Evolutionary conservation across 2,113 vertebrate species (phyloP), one percentile per base, ranked within the genome.

Genomic region (Chascanopsetta lugubris): DNA sequence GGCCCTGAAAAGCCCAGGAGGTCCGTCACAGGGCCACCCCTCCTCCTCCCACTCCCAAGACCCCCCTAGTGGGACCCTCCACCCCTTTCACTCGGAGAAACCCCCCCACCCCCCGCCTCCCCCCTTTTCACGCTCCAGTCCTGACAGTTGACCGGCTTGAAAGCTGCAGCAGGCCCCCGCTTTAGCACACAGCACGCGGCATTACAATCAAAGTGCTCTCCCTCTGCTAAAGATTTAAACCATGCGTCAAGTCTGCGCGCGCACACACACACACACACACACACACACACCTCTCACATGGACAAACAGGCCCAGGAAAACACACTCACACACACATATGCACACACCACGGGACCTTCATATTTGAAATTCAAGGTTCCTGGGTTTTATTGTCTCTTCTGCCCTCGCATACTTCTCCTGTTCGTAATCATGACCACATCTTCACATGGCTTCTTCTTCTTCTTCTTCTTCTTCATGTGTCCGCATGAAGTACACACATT

Each of bases 91-190:
- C 79, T 85, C 61, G 17, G 78, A 83, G 83, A 70, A n/a, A n/a
- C n/a, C n/a, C n/a, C n/a, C n/a, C n/a, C n/a, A n/a, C n/a, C n/a
- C n/a, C n/a, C 65, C n/a, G n/a, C n/a, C n/a, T n/a, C n/a, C 80
- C 68, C 38, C 77, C 72, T 59, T 86, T 89, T 84, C 84, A 88
- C 73, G 75, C 77, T 90, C 75, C 68, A 75, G 56, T 77, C 80
- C 80, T 89, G 86, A 90, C 88, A 92, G 89, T 88, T 88, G 85
- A 91, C 85, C 89, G 76, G 81, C 76, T 82, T 87, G 76, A 88
- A 86, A 86, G 83, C 80, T 84, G 76, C 75, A 75, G 74, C 68
- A 83, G 74, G 67, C 79, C 73, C 60, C 75, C 18, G 77, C 85
- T 81, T 83, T 26, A 79, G 69, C 74, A 78, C 84, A 83, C 85